Evolutionary conservation across 2,888 invertebrate species (phyloP).

Genomic region (Cryptocheilus praepositus): DNA sequence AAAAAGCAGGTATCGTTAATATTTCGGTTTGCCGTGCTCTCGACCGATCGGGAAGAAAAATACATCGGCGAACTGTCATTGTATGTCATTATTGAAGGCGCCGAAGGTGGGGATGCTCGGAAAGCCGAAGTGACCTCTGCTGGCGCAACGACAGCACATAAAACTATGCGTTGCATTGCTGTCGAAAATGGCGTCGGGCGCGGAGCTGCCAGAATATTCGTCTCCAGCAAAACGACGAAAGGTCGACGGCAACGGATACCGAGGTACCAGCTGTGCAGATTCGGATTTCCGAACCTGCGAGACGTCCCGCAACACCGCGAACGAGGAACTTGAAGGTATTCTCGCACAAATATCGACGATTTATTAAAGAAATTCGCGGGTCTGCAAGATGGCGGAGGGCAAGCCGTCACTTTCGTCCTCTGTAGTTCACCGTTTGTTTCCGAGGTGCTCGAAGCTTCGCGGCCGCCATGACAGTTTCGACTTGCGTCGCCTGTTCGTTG

Average conservation of each 20-base stretch:
- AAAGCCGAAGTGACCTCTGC: constrained; percentile 50
- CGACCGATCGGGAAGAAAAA: too few relatives aligned
- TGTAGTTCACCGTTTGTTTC: constrained; percentile 46
- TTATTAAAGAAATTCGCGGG: constrained; percentile 56
- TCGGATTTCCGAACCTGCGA: constrained; percentile 60
- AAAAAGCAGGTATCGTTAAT: too few relatives aligned
- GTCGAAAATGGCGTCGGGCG: constrained; percentile 74
- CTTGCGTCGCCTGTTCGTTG: constrained; percentile 48
- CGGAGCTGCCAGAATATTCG: constrained; percentile 73
- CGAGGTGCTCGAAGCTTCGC: constrained; percentile 37
- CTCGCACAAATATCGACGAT: constrained; percentile 61
- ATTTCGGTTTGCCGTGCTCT: too few relatives aligned
- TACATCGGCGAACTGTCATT: too few relatives aligned
- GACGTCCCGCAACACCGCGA: constrained; percentile 50
- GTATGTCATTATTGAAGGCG: too few relatives aligned
- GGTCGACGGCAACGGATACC: constrained; percentile 65
- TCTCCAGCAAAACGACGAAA: constrained; percentile 73
- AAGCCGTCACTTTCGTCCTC: constrained; percentile 56
- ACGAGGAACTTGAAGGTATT: constrained; percentile 71
- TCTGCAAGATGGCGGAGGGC: constrained; percentile 68
- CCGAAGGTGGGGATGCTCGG: neutral
- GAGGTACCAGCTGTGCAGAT: constrained; percentile 50
- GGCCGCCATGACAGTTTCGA: constrained; percentile 67
- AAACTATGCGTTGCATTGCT: constrained; percentile 66
- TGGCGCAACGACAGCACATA: constrained; percentile 46